A percentile compares a stretch with the other conserved stretches of the same genome.
These are phyloP conservation scores for Aurelia sp. DNA, from an alignment of 30 jellyfish, hydroid and myxozoan species.

Conservation along the genomic window DNA sequence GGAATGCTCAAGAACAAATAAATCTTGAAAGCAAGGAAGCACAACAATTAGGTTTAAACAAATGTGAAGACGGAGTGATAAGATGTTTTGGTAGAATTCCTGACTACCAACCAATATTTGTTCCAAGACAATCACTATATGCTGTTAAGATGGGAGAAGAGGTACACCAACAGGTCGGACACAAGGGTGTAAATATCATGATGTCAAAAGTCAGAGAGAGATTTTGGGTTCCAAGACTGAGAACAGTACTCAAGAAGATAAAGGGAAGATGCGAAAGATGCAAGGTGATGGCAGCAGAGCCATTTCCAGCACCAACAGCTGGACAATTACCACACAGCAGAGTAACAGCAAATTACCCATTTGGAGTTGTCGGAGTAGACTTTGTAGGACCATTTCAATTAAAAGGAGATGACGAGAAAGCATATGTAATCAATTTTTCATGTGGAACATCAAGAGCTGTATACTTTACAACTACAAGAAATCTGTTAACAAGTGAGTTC, in stretches of 20 bases:
- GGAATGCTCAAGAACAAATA: background rate
- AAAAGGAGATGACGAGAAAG: constrained; percentile 18
- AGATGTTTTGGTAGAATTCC: constrained; percentile 32
- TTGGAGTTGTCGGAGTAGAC: background rate
- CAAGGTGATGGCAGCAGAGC: constrained; percentile 61
- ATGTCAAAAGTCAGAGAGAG: background rate
- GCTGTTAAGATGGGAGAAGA: constrained; percentile 1
- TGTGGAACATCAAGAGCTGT: constrained; percentile 63
- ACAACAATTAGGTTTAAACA: constrained; percentile 20
- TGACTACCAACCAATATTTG: background rate
- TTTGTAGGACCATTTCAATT: constrained; percentile 37
- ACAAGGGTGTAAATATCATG: constrained; percentile 18
- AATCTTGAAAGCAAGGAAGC: constrained; percentile 38
- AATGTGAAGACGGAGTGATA: background rate
- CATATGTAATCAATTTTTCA: constrained; percentile 38
- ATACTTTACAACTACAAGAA: constrained; percentile 22
- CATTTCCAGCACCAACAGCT: constrained; percentile 37
- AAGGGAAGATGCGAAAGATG: constrained; percentile 37
- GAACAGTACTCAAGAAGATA: constrained; percentile 38
- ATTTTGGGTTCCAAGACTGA: constrained; percentile 41
- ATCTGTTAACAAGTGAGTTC: constrained; percentile 8
- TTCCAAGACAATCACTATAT: constrained; percentile 2
- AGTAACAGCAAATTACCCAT: constrained; percentile 45
- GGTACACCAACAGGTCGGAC: constrained; percentile 9
- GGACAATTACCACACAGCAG: constrained; percentile 49